Percentiles rank a stretch among this genome's conserved stretches.
Evolutionary conservation across 2,888 invertebrate genomes (phyloP).

Genomic region (Tinea trinotella): DNA sequence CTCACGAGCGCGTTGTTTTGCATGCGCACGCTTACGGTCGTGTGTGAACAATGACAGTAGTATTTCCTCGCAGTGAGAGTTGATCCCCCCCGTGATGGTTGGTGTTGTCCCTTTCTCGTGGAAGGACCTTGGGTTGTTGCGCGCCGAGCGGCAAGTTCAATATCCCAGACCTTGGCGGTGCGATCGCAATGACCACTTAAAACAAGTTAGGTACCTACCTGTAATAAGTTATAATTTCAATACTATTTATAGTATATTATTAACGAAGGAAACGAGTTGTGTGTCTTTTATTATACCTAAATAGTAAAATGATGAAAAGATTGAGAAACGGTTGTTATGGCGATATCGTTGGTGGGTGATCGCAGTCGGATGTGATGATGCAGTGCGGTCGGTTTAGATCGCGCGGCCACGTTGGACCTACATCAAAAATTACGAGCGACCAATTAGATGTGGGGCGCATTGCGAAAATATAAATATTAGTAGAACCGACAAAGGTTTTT

Average conservation of each 20-base stretch:
- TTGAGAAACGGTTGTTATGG: slow-evolving; percentile 17
- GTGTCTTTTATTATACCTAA: slow-evolving; percentile 15
- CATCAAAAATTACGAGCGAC: slow-evolving; percentile 54
- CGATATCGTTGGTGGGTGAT: not conserved
- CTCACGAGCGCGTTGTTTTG: slow-evolving; percentile 52
- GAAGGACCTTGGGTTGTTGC: slow-evolving; percentile 52
- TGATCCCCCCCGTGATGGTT: not conserved
- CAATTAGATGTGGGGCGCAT: slow-evolving; percentile 70
- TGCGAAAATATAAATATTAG: slow-evolving; percentile 73
- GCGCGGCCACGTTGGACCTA: slow-evolving; percentile 41
- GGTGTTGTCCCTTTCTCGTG: slow-evolving; percentile 55
- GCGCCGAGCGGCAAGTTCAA: slow-evolving; percentile 64
- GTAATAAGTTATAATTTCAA: slow-evolving; percentile 48
- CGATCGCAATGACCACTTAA: slow-evolving; percentile 51
- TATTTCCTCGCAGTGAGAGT: not conserved
- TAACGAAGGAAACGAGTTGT: slow-evolving; percentile 33
- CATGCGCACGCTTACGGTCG: slow-evolving; percentile 41
- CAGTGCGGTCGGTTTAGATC: slow-evolving; percentile 48
- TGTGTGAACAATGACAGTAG: not conserved
- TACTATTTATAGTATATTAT: slow-evolving; percentile 48
- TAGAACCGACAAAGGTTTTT: slow-evolving; percentile 73
- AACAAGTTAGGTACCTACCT: slow-evolving; percentile 63
- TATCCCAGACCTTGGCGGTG: slow-evolving; percentile 69
- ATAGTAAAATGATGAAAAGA: slow-evolving; percentile 17
- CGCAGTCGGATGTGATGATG: slow-evolving; percentile 26